Base-by-base conservation (phyloP, 2,888 invertebrate species). In the Orthonychiurus folsomi region DNA sequence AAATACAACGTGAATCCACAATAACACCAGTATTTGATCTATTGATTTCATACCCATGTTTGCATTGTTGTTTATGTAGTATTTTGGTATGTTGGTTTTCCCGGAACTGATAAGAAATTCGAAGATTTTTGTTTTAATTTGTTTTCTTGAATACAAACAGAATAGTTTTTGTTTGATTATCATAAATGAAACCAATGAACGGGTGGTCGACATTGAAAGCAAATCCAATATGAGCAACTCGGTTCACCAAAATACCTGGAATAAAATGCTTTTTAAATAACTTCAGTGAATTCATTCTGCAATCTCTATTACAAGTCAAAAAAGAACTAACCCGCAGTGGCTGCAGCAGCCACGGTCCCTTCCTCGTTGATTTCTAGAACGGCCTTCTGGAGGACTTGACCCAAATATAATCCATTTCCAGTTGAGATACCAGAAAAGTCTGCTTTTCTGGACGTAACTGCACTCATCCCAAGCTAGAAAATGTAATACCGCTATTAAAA, bases 161-260 rank as follows among this genome's bases (percentile, higher is more conserved):
- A 12, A 83, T 80, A 48, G 81, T 76, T 1, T 80, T 81, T 0
- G 80, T 77, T 9, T 76, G 73, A 25, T 80, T 79, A 66, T 85
- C 83, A 62, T 82, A 81, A 61, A 86, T 83, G 74, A 83, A 82
- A 76, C 85, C 85, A 1, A 85, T 73, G 74, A 86, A 86, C 0
- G 86, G 86, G 68, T 81, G 81, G 73, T 86, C 81, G 1, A 81
- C 81, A 1, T 37, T 58, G 59, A 59, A 59, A 12, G 37, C 9
- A 37, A 37, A 5, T 37, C 37, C 37, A 15, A 37, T 37, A 15
- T 37, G 37, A 15, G 9, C 37, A 37, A 37, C 37, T 37, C 37
- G 37, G 15, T 37, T 37, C 5, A 37, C 37, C 5, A 37, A 15
- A 37, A 37, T 37, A 37, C 9, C 37, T 37, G 15, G 15, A 37